Conservation (phyloP, 2,888 invertebrate genomes). For the Dasypolia templi region DNA sequence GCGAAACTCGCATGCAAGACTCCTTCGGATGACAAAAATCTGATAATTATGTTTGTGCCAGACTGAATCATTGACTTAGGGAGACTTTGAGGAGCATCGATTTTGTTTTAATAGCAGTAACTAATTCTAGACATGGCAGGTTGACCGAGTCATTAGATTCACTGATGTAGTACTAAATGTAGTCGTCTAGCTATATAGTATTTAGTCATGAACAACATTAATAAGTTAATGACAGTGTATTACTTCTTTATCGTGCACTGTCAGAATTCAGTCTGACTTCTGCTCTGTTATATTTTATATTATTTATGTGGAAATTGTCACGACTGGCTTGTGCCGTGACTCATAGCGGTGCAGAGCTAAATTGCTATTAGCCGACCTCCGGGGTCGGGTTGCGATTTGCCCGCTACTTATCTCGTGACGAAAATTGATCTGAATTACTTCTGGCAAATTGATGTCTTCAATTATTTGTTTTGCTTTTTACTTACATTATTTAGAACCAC, state of each 20-base stretch:
- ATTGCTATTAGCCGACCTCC: slow-evolving; percentile 80
- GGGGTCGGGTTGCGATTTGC: slow-evolving; percentile 79
- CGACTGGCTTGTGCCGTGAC: slow-evolving; percentile 70
- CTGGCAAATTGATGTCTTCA: slow-evolving; percentile 46
- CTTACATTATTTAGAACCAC: slow-evolving; percentile 10
- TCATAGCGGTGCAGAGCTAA: slow-evolving; percentile 75
- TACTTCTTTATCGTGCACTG: slow-evolving; percentile 19
- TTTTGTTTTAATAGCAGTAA: not conserved
- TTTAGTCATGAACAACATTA: not conserved
- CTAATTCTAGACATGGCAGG: not conserved
- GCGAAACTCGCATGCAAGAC: not conserved
- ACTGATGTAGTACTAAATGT: not conserved
- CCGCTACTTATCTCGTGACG: slow-evolving; percentile 67
- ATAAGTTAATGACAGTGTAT: not conserved
- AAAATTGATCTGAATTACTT: slow-evolving; percentile 67
- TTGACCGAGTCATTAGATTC: not conserved
- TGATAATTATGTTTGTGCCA: not conserved
- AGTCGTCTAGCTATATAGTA: not conserved
- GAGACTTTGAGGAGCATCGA: not conserved
- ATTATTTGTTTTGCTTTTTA: slow-evolving; percentile 49
- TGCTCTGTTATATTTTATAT: slow-evolving; percentile 33
- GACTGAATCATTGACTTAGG: not conserved
- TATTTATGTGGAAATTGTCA: slow-evolving; percentile 65
- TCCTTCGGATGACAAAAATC: not conserved
- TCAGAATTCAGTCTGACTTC: slow-evolving; percentile 27